A percentile compares a stretch with the other conserved stretches of the same genome.
Conservation (phyloP, 2,113 vertebrate genomes). For the Asarcornis scutulata region DNA sequence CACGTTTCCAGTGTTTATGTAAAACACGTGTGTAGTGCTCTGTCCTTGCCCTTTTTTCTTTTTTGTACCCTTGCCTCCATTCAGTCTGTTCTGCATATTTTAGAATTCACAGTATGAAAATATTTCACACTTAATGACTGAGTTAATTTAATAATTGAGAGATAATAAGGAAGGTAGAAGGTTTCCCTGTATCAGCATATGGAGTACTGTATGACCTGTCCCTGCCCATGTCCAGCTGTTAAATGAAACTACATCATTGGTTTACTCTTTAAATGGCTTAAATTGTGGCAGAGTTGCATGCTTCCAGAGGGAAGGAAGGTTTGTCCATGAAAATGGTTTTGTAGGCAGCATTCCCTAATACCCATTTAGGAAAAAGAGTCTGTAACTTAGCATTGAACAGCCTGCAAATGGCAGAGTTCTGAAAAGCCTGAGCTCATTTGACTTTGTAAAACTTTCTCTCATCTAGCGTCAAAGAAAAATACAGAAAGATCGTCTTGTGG, state of each 20-base stretch:
- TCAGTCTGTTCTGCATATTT: neutral
- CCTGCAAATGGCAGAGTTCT: neutral
- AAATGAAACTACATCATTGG: neutral
- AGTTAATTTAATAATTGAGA: neutral
- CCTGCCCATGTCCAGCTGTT: neutral
- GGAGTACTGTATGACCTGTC: neutral
- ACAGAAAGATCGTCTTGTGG: slow-evolving; percentile 92
- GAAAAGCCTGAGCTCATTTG: neutral
- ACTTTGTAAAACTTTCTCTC: neutral
- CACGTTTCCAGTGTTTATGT: neutral
- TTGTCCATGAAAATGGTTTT: neutral
- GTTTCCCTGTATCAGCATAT: neutral
- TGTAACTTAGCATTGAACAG: neutral
- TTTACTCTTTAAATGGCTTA: neutral
- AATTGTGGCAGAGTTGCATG: neutral
- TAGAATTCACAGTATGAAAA: neutral
- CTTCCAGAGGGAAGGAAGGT: neutral
- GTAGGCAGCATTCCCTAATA: neutral
- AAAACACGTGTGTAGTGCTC: neutral
- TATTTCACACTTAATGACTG: neutral
- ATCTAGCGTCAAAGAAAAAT: slow-evolving; percentile 92
- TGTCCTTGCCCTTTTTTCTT: neutral
- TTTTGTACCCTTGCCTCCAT: neutral
- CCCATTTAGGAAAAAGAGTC: neutral
- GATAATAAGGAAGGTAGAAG: neutral